Percentiles rank a stretch among this genome's conserved stretches.
These are phyloP conservation scores for Drosophila bocki DNA, from an alignment of 1,140 invertebrate genomes.

Conservation along the genomic window DNA sequence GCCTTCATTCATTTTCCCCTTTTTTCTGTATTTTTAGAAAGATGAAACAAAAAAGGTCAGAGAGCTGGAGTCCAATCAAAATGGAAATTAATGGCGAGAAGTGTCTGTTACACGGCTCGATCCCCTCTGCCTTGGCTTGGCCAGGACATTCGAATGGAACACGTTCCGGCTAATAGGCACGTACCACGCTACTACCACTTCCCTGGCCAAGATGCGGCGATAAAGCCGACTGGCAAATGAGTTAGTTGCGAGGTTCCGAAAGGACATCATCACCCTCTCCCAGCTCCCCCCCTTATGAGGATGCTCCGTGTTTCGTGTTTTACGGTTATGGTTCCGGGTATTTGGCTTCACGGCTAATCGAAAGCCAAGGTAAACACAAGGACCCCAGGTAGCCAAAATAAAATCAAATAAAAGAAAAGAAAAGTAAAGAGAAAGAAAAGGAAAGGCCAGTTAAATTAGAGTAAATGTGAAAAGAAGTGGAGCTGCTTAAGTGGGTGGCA, in stretches of 20 bases:
- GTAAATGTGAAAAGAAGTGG: constrained; percentile 20
- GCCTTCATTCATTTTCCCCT: not conserved
- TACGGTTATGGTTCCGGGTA: constrained; percentile 38
- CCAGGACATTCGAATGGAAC: constrained; percentile 63
- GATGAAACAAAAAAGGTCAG: constrained; percentile 28
- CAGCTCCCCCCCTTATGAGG: not conserved
- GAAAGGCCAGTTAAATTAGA: constrained; percentile 29
- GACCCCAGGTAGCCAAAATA: constrained; percentile 13
- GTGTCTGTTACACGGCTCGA: constrained; percentile 40
- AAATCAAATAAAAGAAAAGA: constrained; percentile 6
- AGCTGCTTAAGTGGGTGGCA: constrained; percentile 14
- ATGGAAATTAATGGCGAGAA: constrained; percentile 58
- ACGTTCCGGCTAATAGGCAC: constrained; percentile 76
- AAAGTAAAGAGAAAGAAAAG: not conserved
- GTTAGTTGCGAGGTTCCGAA: constrained; percentile 30
- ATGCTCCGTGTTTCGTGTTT: constrained; percentile 17
- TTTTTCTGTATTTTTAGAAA: not conserved
- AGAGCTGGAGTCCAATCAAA: constrained; percentile 37
- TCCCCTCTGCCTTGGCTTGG: not conserved
- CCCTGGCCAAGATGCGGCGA: constrained; percentile 55
- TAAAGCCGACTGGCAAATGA: constrained; percentile 75
- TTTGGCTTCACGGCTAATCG: constrained; percentile 50
- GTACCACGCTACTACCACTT: constrained; percentile 47
- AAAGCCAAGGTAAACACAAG: constrained; percentile 37
- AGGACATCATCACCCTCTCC: constrained; percentile 5